phyloP scores from a whole-genome alignment of 2,113 vertebrate species.

The Aix galericulata region DNA sequence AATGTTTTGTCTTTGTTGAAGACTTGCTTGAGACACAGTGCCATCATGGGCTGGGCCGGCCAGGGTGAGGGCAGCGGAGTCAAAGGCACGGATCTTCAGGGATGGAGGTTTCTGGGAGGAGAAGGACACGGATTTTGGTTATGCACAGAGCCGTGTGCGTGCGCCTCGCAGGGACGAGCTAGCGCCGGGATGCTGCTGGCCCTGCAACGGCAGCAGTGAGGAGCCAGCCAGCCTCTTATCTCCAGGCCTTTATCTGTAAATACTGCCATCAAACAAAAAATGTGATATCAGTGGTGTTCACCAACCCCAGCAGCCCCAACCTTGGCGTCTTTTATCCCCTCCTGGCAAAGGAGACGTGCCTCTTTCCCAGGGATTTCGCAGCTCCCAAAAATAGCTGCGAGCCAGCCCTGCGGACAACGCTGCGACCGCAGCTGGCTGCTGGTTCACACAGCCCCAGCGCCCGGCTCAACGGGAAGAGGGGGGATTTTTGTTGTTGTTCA shows the following conservation, averaged over 20 bases:
- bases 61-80: not conserved
- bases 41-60: conserved; percentile 76
- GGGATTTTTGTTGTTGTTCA: conserved; percentile 25
- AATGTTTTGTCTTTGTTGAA: conserved; percentile 98
- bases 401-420: not conserved
- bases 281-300: not conserved
- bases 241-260: not conserved
- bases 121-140: not conserved
- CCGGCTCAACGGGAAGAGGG: not conserved
- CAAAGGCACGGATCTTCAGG: conserved; percentile 29
- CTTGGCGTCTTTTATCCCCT: not conserved
- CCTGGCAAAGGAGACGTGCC: not conserved
- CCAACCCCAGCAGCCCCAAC: rapidly evolving
- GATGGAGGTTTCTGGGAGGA: conserved; percentile 7
- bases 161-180: rapidly evolving
- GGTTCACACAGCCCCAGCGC: conserved; percentile 35
- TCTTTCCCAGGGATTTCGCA: conserved; percentile 21
- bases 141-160: rapidly evolving
- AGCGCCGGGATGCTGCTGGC: not conserved
- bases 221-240: not conserved
- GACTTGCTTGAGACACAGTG: conserved; percentile 94
- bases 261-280: not conserved
- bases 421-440: conserved; percentile 38
- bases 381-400: not conserved
- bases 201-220: not conserved